Evolutionary conservation across 1,140 invertebrate species (phyloP).

Genomic region (Lepeophtheirus salmonis): DNA sequence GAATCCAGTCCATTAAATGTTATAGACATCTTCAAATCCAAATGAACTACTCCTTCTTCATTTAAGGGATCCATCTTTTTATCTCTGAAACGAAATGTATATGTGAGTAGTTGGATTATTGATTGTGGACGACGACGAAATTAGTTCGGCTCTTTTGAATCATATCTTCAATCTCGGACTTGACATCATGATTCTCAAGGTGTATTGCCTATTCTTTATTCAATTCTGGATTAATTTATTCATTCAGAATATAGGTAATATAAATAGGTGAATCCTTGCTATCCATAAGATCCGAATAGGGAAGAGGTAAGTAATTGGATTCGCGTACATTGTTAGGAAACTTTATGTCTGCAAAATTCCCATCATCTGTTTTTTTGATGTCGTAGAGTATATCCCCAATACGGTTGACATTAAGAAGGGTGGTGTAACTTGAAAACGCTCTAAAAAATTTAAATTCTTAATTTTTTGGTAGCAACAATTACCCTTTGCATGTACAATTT

Average conservation of each 20-base stretch:
- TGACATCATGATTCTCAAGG: background rate
- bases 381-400: background rate
- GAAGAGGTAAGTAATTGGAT: background rate
- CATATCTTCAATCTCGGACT: conserved; percentile 2
- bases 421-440: no score
- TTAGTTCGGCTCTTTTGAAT: background rate
- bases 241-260: conserved; percentile 4
- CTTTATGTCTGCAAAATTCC: background rate
- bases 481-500: no score
- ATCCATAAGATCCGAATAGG: background rate
- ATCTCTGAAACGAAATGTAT: no score
- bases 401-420: background rate
- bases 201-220: conserved; percentile 2
- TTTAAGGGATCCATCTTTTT: no score
- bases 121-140: background rate
- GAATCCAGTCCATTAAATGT: no score
- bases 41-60: no score
- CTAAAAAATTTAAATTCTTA: no score
- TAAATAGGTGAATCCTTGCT: conserved; percentile 3
- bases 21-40: no score
- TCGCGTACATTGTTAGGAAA: background rate
- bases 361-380: background rate
- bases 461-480: no score
- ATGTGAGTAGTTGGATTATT: background rate
- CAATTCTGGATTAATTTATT: conserved; percentile 8